Evolutionary conservation across 2,888 invertebrate species (phyloP).

Genomic region (Lasioglossum marginatum): DNA sequence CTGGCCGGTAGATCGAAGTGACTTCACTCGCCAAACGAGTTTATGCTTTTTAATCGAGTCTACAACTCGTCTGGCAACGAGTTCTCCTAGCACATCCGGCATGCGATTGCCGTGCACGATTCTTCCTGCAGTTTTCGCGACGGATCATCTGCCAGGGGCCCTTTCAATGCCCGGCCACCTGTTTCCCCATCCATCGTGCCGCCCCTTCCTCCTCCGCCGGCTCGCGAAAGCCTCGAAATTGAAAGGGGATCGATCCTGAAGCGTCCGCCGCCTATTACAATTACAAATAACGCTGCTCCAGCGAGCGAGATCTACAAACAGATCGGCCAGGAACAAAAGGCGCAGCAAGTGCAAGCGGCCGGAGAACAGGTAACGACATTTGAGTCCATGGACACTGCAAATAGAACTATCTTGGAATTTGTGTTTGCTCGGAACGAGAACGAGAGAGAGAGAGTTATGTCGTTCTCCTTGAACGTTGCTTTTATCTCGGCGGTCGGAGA

Average conservation of each 20-base stretch:
- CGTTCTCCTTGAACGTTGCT: conserved; percentile 10
- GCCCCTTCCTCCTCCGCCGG: conserved; percentile 28
- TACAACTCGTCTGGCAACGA: conserved; percentile 71
- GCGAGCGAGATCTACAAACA: background rate
- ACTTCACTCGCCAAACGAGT: conserved; percentile 68
- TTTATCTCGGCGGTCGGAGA: conserved; percentile 31
- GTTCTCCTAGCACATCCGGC: conserved; percentile 67
- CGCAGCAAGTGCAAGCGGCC: conserved; percentile 50
- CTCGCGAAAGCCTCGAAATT: conserved; percentile 15
- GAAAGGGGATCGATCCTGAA: background rate
- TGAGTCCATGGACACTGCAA: conserved; percentile 56
- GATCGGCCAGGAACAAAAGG: conserved; percentile 3
- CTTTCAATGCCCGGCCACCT: conserved; percentile 50
- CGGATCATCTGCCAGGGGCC: conserved; percentile 54
- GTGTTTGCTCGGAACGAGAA: background rate
- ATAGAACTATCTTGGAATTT: conserved; percentile 67
- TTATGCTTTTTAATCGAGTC: conserved; percentile 70
- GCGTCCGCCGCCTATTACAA: background rate
- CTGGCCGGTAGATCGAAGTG: conserved; percentile 37
- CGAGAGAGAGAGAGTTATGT: conserved; percentile 27
- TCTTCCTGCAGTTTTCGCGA: conserved; percentile 48
- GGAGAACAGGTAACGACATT: conserved; percentile 39
- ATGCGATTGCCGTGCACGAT: conserved; percentile 64
- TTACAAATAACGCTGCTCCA: background rate
- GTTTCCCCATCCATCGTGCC: conserved; percentile 49